Evolutionary conservation across 2,113 vertebrate genomes (phyloP).

Genomic region (Lutjanus erythropterus): DNA sequence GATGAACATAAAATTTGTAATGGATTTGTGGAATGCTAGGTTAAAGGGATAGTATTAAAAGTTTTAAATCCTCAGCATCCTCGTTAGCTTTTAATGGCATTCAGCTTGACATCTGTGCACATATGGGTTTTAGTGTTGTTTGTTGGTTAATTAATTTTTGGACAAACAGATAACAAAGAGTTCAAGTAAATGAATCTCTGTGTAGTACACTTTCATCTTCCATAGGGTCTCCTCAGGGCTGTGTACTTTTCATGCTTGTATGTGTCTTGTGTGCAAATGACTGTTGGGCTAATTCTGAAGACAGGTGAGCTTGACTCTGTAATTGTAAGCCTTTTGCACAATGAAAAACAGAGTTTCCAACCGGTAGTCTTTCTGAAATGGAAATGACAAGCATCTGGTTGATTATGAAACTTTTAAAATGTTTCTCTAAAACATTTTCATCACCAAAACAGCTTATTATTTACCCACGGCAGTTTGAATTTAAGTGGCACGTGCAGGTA

Average conservation of each 20-base stretch:
- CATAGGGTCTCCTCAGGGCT: not conserved
- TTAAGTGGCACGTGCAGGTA: not conserved
- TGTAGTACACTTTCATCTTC: not conserved
- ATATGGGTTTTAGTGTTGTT: not conserved
- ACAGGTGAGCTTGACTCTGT: not conserved
- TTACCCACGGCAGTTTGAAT: no score
- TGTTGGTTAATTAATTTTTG: not conserved
- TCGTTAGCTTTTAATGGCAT: not conserved
- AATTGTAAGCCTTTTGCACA: not conserved
- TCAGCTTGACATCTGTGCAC: not conserved
- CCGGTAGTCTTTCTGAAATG: no score
- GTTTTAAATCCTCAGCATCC: not conserved
- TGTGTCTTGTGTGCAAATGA: not conserved
- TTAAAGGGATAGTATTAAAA: not conserved
- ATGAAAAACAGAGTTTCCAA: not conserved
- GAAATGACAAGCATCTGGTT: not conserved
- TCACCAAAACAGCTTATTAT: no score
- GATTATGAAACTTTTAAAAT: not conserved
- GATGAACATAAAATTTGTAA: not conserved
- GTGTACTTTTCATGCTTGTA: not conserved
- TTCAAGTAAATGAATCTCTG: not conserved
- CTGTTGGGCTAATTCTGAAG: not conserved
- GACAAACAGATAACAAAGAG: not conserved
- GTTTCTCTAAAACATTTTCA: not conserved
- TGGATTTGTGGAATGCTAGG: not conserved